Conservation (phyloP, 2,113 vertebrate genomes). For the Pelusios castaneus region DNA sequence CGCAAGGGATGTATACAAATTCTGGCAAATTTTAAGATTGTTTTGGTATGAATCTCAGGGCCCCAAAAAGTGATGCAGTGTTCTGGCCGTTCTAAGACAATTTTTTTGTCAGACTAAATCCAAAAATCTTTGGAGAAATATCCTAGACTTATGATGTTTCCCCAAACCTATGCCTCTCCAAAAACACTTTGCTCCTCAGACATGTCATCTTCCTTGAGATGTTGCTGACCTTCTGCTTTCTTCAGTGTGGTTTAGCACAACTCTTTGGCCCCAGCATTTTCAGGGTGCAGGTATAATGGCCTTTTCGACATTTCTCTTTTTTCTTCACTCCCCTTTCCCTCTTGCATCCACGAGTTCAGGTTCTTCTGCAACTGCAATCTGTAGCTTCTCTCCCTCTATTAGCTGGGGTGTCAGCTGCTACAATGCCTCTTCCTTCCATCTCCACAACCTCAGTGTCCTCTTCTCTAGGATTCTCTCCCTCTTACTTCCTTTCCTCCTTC, state of each 20-base stretch:
- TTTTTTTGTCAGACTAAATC: background rate
- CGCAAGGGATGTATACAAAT: background rate
- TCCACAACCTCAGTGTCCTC: background rate
- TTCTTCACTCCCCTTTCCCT: background rate
- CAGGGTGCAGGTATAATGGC: background rate
- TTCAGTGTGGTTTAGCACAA: background rate
- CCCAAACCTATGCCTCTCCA: background rate
- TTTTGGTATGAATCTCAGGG: background rate
- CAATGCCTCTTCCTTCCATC: background rate
- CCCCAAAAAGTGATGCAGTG: background rate
- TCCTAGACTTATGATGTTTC: background rate
- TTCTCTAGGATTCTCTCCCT: background rate
- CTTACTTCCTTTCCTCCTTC: background rate
- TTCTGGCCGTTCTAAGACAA: background rate
- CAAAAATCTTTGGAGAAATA: background rate
- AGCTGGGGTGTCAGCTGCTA: background rate
- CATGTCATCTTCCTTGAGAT: background rate
- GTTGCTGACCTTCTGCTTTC: accelerated
- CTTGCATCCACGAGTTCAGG: background rate
- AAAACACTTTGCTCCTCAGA: background rate
- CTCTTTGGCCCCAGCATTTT: background rate
- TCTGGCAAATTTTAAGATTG: background rate
- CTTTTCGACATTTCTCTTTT: background rate
- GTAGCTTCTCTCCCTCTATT: background rate
- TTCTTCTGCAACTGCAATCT: background rate